Evolutionary conservation across 2,888 invertebrate species (phyloP), one percentile per base, ranked within the genome.

Genomic region (Drosophila nr. perissopoda): DNA sequence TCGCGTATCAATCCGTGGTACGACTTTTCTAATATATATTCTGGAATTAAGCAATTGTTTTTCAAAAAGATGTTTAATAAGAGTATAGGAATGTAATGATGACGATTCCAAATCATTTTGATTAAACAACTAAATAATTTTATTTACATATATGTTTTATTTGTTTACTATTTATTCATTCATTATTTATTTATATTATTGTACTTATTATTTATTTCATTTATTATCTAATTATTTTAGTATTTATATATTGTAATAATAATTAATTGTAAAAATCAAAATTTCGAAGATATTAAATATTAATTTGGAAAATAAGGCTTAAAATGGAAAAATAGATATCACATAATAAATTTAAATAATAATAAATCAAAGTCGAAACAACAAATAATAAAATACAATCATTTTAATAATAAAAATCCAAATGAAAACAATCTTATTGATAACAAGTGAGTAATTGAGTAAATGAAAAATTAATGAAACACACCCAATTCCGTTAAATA

Each of bases 1-100:
- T 98, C 98, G 88, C 97, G 96, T 90, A 98, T 97, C 93, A 98
- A 94, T 42, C 98, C 98, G 91, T 98, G 98, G 94, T 98, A 98
- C 76, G 98, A 98, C 89, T 97, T 97, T 91, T 97, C 97, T 51
- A 97, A 95, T 91, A 93, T 91, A 69, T 91, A 90, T 76, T 93
- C 93, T 93, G 66, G 51, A 81, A 80, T 63, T 60, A 38, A 49
- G 11, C 18, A 25, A 27, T 16, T 53, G 11, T 45, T 45, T 10
- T 16, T 45, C 13, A n/a, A n/a, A 36, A 36, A 16, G 16, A 36
- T 21, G 21, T 16, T 45, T 45, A 13, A 7, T 45, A 21, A 21
- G 45, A 45, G 11, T 13, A 21, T 45, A 16, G 8, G 16, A 51
- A 61, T 40, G 4, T 31, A 8, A 38, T 11, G 11, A 27, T 6